A percentile compares a stretch with the other conserved stretches of the same genome.
Conservation (phyloP, 2,797 vertebrate species). For the Echiichthys vipera region DNA sequence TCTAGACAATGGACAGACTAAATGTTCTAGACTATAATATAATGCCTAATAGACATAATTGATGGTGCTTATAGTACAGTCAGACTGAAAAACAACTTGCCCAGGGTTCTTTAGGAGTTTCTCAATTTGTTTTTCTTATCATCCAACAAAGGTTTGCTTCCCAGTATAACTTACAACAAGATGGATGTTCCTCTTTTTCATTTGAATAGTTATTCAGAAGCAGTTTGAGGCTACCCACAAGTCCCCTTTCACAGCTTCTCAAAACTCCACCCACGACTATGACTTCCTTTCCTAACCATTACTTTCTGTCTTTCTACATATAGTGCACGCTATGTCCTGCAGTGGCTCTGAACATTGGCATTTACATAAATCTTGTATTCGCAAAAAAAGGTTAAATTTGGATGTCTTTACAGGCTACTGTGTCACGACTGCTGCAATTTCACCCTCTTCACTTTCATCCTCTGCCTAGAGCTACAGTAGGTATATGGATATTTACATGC, state of each 20-base stretch:
- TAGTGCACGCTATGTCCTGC: background rate
- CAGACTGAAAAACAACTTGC: conserved; percentile 41
- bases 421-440: conserved; percentile 18
- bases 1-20: background rate
- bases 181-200: conserved; percentile 27
- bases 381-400: conserved; percentile 13
- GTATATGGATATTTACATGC: conserved; percentile 7
- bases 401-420: conserved; percentile 6
- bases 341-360: conserved; percentile 6
- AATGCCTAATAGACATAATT: conserved; percentile 34
- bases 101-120: conserved; percentile 13
- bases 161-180: conserved; percentile 4
- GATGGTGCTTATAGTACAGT: conserved; percentile 30
- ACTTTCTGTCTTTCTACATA: conserved; percentile 13
- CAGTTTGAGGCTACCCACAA: background rate
- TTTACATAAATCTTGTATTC: conserved; percentile 17
- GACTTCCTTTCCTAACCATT: conserved; percentile 10
- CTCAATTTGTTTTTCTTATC: conserved; percentile 32
- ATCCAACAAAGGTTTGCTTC: conserved; percentile 15
- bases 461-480: background rate
- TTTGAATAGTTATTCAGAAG: conserved; percentile 29
- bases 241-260: conserved; percentile 24
- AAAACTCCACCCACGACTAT: conserved; percentile 6
- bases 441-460: conserved; percentile 3
- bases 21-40: conserved; percentile 22